Conservation (phyloP, 2,113 vertebrate species). For the Lipotes vexillifer region DNA sequence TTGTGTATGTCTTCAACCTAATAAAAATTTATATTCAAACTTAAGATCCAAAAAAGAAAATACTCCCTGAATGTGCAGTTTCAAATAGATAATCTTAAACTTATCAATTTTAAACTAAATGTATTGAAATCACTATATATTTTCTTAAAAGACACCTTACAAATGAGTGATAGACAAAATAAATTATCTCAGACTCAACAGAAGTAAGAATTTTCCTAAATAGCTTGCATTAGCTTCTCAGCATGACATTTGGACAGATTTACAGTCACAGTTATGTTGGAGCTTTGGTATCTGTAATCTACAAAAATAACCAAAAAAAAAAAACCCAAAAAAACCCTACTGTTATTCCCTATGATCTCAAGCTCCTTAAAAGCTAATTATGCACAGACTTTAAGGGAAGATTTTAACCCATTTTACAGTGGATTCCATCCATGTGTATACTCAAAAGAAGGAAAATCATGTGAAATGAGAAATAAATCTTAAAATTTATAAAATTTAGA, state of each 20-base stretch:
- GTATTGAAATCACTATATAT: not conserved
- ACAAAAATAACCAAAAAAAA: not conserved
- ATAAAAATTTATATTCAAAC: slow-evolving; percentile 8
- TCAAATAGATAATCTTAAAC: slow-evolving; percentile 10
- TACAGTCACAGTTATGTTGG: not conserved
- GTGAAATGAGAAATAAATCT: slow-evolving; percentile 4
- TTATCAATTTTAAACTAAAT: not conserved
- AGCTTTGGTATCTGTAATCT: not conserved
- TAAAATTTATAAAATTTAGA: slow-evolving; percentile 32
- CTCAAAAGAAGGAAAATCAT: not conserved
- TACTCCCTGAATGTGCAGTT: not conserved
- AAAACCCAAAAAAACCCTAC: no score
- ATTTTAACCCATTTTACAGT: not conserved
- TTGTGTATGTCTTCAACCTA: slow-evolving; percentile 1
- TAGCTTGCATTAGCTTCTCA: slow-evolving; percentile 11
- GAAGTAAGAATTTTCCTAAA: slow-evolving; percentile 25
- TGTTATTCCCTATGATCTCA: not conserved
- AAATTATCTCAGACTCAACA: not conserved
- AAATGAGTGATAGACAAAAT: slow-evolving; percentile 29
- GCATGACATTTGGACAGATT: slow-evolving; percentile 20
- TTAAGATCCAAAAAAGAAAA: not conserved
- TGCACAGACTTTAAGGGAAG: not conserved
- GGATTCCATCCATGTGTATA: not conserved
- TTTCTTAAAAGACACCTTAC: slow-evolving; percentile 31
- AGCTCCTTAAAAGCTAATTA: slow-evolving; percentile 20